A percentile compares a stretch with the other conserved stretches of the same genome.
These are phyloP conservation scores for Phenganax marumi DNA, from an alignment of 92 coral and sea anemone genomes.

Conservation along the genomic window DNA sequence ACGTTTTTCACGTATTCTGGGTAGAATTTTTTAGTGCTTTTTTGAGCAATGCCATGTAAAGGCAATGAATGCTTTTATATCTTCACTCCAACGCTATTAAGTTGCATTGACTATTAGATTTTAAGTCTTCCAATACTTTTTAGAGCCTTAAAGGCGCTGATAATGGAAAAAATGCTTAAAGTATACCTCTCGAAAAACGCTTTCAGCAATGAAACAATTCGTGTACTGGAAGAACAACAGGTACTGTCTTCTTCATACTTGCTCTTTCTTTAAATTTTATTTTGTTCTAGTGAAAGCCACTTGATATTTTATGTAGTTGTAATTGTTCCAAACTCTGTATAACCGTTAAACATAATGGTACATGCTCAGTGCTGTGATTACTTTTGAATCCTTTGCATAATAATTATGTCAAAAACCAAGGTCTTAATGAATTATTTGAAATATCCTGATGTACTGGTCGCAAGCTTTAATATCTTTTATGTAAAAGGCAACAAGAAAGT, in stretches of 20 bases:
- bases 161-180: neutral
- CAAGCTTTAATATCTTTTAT: too few relatives aligned
- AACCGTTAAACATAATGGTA: too few relatives aligned
- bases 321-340: too few relatives aligned
- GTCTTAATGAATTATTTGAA: too few relatives aligned
- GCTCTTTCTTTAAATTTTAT: too few relatives aligned
- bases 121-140: neutral
- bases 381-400: too few relatives aligned
- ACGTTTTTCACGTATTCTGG: neutral
- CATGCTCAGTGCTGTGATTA: too few relatives aligned
- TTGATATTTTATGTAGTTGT: neutral
- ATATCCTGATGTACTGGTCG: too few relatives aligned
- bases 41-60: neutral
- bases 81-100: neutral
- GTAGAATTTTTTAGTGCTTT: neutral
- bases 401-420: too few relatives aligned
- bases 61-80: neutral
- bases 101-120: neutral
- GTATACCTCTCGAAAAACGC: neutral
- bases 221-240: constrained; percentile 3
- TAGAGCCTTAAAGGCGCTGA: neutral
- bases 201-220: neutral
- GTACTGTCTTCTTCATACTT: neutral
- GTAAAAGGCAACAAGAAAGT: too few relatives aligned
- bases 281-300: too few relatives aligned